phyloP scores from a whole-genome alignment of 2,113 vertebrate genomes.

The Pampusana beccarii region DNA sequence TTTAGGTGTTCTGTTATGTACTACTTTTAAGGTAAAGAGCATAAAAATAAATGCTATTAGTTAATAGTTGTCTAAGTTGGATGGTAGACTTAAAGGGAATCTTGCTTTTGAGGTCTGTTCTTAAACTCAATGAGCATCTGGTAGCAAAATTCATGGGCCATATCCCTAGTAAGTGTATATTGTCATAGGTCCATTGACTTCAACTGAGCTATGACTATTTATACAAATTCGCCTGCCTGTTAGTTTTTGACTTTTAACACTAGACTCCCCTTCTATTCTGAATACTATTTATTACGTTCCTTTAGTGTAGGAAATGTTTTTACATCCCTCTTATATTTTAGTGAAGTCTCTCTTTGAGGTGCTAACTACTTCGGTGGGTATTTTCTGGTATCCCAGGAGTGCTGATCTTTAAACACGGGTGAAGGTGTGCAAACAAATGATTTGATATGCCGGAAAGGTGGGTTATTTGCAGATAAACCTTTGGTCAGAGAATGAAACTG shows the following conservation, averaged over 20 bases:
- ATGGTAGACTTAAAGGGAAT: neutral
- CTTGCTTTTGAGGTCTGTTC: neutral
- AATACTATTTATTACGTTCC: neutral
- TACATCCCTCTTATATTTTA: neutral
- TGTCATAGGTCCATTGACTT: conserved; percentile 33
- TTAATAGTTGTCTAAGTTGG: neutral
- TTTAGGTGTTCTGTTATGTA: neutral
- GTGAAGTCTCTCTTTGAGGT: neutral
- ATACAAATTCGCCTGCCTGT: neutral
- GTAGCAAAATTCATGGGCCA: neutral
- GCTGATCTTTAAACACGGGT: accelerated
- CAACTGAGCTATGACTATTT: conserved; percentile 47
- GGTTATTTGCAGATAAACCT: neutral
- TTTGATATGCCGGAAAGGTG: neutral
- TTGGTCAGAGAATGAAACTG: neutral
- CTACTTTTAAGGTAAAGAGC: neutral
- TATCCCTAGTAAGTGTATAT: conserved; percentile 25
- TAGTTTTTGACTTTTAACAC: neutral
- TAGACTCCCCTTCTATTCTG: neutral
- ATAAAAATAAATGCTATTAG: neutral
- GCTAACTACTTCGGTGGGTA: neutral
- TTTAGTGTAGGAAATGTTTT: neutral
- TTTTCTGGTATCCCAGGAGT: neutral
- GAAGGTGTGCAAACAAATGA: neutral
- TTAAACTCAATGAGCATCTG: neutral